Conservation (phyloP, 2,113 vertebrate genomes). For the Pao palembangensis region DNA sequence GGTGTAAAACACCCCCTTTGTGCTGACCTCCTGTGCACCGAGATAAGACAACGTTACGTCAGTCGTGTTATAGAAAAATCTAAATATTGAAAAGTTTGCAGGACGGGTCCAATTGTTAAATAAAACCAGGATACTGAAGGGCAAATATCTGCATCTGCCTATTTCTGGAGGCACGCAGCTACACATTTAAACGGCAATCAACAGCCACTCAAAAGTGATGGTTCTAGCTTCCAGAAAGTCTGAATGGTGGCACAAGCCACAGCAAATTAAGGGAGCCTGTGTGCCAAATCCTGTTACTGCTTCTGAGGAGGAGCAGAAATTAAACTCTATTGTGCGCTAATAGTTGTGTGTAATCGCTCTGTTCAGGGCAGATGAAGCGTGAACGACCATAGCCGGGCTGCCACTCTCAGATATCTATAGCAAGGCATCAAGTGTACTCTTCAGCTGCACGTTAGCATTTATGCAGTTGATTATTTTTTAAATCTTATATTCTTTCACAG, state of each 20-base stretch:
- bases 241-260: conserved; percentile 63
- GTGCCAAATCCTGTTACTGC: conserved; percentile 51
- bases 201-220: conserved; percentile 29
- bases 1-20: conserved; percentile 55
- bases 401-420: conserved; percentile 43
- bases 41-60: conserved; percentile 66
- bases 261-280: conserved; percentile 59
- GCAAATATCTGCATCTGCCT: neutral
- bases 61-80: conserved; percentile 14
- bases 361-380: conserved; percentile 65
- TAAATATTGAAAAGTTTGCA: conserved; percentile 8
- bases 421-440: conserved; percentile 16
- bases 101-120: neutral
- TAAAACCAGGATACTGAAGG: neutral
- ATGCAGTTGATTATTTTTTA: neutral
- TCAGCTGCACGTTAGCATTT: conserved; percentile 20
- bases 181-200: conserved; percentile 46
- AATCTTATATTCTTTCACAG: too few relatives aligned
- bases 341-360: conserved; percentile 70
- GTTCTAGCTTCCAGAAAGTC: conserved; percentile 44
- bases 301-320: conserved; percentile 61
- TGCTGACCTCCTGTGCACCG: conserved; percentile 44
- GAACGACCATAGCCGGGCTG: conserved; percentile 47
- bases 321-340: conserved; percentile 70
- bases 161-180: conserved; percentile 10